Base-by-base conservation (phyloP, 2,888 invertebrate species). In the Napeogenes inachia region DNA sequence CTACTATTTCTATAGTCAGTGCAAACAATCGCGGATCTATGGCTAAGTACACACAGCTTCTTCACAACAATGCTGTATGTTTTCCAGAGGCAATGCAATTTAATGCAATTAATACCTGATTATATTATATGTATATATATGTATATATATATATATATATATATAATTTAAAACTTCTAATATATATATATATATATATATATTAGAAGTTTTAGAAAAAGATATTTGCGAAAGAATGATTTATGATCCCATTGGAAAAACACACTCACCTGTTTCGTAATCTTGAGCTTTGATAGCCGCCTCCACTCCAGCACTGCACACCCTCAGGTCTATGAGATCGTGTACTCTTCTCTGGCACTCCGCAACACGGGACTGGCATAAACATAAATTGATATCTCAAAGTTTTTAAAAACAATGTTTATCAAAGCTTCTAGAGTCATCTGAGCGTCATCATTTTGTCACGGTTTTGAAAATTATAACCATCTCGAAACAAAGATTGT, bases 271-370 rank as follows among this genome's bases (percentile, higher is more conserved):
- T 87, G 96, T 95, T 84, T 99, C 99, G 87, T 96, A 99, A 82
- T 99, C 98, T 84, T 99, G 98, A 72, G 97, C 96, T 68, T 94
- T 93, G 60, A 99, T 94, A 0, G 99, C 98, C 57, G 96, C 94
- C 69, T 98, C 96, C 0, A 99, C 99, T n/a, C 99, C 99, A 80
- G 98, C 97, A 57, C 98, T 98, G 81, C 99, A 99, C 62, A 97
- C 92, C 84, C 98, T 97, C 59, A 99, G 91, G 81, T 99, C 99
- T 64, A 99, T 94, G 47, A 99, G 92, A 81, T 99, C 99, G 75
- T 98, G 97, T 0, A 99, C 98, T 63, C 99, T 91, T 71, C 96
- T 95, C 81, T 99, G 97, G 76, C 98, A 98, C 74, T 98, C 97
- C 3, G 96, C 97, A 0, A 99, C 99, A 62, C 97, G 93, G 69